These are phyloP conservation scores for Drosophila paramelanica DNA, from an alignment of 2,888 invertebrate genomes.

Conservation along the genomic window DNA sequence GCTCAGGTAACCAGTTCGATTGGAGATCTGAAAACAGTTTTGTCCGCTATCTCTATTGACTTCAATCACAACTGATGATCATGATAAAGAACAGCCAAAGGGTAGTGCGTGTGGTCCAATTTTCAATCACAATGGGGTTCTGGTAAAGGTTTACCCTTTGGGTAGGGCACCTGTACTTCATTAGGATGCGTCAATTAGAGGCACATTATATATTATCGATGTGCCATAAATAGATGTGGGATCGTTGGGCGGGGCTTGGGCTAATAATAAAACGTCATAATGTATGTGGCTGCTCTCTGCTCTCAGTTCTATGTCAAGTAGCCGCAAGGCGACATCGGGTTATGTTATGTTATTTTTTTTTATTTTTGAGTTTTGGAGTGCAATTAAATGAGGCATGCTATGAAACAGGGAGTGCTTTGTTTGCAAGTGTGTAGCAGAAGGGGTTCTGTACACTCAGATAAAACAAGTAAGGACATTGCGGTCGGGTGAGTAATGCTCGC, in stretches of 20 bases:
- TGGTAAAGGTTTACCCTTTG: background rate
- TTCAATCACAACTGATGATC: slow-evolving; percentile 26
- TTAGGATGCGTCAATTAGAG: slow-evolving; percentile 50
- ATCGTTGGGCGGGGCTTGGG: slow-evolving; percentile 13
- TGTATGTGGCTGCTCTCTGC: slow-evolving; percentile 12
- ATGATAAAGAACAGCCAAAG: slow-evolving; percentile 21
- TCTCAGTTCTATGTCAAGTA: slow-evolving; percentile 15
- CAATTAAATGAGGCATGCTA: slow-evolving; percentile 37
- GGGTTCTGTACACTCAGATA: slow-evolving; percentile 23
- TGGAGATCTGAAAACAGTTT: slow-evolving; percentile 24
- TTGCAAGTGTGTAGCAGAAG: slow-evolving; percentile 11
- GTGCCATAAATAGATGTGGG: slow-evolving; percentile 22
- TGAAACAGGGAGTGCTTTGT: slow-evolving; percentile 45
- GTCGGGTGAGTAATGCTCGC: background rate
- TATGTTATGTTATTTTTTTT: slow-evolving; percentile 21
- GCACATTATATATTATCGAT: slow-evolving; percentile 23
- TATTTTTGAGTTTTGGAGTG: slow-evolving; percentile 14
- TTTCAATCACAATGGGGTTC: slow-evolving; percentile 20
- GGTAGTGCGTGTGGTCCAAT: slow-evolving; percentile 50
- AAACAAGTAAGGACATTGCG: too few relatives aligned
- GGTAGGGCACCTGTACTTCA: slow-evolving; percentile 36
- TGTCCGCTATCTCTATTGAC: slow-evolving; percentile 36
- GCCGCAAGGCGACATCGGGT: slow-evolving; percentile 9
- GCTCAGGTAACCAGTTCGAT: slow-evolving; percentile 28
- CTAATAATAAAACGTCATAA: slow-evolving; percentile 18